Conservation (phyloP, 2,797 vertebrate species). For the Aplochiton taeniatus region DNA sequence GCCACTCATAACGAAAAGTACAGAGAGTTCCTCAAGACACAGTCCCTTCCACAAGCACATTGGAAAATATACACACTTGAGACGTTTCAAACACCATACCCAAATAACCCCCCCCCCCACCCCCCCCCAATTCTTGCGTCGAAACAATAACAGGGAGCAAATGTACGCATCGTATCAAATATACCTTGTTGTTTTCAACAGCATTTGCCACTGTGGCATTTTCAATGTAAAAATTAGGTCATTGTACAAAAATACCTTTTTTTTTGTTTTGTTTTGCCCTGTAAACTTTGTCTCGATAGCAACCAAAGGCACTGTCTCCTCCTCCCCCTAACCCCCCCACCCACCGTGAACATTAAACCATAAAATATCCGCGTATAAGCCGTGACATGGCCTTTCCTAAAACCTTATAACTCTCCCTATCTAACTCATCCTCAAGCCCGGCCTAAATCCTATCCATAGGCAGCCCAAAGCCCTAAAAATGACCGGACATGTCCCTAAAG, state of each 20-base stretch:
- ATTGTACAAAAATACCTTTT: conserved; percentile 70
- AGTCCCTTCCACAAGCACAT: conserved; percentile 18
- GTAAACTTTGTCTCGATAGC: conserved; percentile 63
- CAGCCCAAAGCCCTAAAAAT: too few species aligned
- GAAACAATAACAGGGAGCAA: neutral
- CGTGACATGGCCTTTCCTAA: too few species aligned
- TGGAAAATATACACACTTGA: too few species aligned
- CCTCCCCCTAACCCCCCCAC: neutral
- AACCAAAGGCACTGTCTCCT: conserved; percentile 72
- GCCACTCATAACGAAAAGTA: neutral
- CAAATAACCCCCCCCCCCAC: conserved; percentile 5
- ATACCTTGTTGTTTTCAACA: conserved; percentile 34
- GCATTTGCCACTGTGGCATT: conserved; percentile 30
- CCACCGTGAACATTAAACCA: conserved; percentile 8
- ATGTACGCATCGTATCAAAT: conserved; percentile 29
- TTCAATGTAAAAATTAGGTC: conserved; percentile 57
- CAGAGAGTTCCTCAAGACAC: conserved; percentile 2
- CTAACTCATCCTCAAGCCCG: too few species aligned
- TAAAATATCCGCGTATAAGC: too few species aligned
- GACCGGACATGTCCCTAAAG: too few species aligned
- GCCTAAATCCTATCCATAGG: too few species aligned
- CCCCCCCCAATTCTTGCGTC: neutral
- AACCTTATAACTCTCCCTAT: too few species aligned
- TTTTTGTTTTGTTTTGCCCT: conserved; percentile 54
- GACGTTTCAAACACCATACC: conserved; percentile 1